Conservation (phyloP, 2,888 invertebrate species). For the Steinernema hermaphroditum region DNA sequence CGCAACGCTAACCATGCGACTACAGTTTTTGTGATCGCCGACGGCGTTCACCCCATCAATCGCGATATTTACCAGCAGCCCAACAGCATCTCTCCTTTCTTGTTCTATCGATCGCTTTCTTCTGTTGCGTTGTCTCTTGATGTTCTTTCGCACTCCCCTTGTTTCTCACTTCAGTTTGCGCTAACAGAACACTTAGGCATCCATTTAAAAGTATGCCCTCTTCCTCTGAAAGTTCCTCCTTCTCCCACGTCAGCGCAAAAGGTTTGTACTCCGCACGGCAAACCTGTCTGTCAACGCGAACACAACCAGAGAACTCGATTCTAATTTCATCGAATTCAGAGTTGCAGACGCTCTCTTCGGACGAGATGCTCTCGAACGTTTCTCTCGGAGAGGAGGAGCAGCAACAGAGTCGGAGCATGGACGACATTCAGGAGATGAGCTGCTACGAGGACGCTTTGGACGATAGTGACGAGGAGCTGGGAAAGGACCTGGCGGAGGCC, state of each 20-base stretch:
- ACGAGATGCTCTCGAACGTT: constrained; percentile 6
- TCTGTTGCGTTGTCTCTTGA: neutral
- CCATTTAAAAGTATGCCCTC: neutral
- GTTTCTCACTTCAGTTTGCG: neutral
- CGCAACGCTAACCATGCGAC: neutral
- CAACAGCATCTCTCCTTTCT: neutral
- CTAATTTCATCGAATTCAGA: neutral
- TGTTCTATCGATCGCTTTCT: neutral
- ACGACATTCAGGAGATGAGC: constrained; percentile 30
- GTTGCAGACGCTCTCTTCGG: neutral
- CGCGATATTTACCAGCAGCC: neutral
- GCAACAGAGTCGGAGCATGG: constrained; percentile 2
- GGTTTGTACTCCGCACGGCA: neutral
- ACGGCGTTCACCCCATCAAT: neutral
- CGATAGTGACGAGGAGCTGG: constrained; percentile 34
- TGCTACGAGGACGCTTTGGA: constrained; percentile 36
- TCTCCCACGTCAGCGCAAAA: neutral
- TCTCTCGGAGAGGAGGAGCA: neutral
- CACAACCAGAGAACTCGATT: neutral
- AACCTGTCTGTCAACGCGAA: too few relatives aligned
- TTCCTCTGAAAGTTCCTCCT: neutral
- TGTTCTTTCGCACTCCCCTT: neutral
- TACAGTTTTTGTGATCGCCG: constrained; percentile 5
- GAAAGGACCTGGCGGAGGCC: constrained; percentile 27
- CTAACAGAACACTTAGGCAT: neutral